Conservation (phyloP, 2,113 vertebrate species). For the Coreoperca whiteheadi region DNA sequence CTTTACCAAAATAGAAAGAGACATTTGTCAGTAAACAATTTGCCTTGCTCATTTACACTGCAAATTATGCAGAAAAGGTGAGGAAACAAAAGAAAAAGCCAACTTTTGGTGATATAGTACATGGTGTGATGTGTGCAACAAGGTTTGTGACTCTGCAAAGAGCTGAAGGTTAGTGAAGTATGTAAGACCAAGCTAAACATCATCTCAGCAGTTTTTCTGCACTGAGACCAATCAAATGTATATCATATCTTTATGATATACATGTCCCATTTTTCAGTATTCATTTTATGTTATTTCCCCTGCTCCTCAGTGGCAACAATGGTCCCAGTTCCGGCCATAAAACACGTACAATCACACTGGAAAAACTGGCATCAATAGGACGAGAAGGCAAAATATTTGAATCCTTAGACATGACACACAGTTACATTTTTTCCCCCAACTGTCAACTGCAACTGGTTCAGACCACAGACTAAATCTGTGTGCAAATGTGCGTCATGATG, state of each 20-base stretch:
- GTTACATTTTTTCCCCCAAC: not conserved
- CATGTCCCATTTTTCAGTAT: no score
- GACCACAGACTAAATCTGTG: not conserved
- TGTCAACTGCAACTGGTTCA: not conserved
- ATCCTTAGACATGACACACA: not conserved
- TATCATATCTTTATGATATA: no score
- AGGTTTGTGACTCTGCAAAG: not conserved
- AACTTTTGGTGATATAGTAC: not conserved
- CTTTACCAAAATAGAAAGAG: not conserved
- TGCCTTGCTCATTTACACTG: not conserved
- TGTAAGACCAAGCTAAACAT: not conserved
- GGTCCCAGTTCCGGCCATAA: not conserved
- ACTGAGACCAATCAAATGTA: not conserved
- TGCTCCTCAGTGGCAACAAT: no score
- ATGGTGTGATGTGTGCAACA: not conserved
- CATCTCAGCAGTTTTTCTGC: not conserved
- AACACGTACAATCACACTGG: not conserved
- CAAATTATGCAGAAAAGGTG: not conserved
- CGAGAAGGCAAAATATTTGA: not conserved
- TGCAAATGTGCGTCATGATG: not conserved
- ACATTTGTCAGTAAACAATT: not conserved
- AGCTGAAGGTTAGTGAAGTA: conserved; percentile 1
- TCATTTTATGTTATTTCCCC: no score
- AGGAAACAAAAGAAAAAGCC: not conserved
- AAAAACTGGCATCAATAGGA: not conserved